These are phyloP conservation scores for Magallana ariakensis DNA, from an alignment of 1,140 invertebrate species.

Conservation along the genomic window DNA sequence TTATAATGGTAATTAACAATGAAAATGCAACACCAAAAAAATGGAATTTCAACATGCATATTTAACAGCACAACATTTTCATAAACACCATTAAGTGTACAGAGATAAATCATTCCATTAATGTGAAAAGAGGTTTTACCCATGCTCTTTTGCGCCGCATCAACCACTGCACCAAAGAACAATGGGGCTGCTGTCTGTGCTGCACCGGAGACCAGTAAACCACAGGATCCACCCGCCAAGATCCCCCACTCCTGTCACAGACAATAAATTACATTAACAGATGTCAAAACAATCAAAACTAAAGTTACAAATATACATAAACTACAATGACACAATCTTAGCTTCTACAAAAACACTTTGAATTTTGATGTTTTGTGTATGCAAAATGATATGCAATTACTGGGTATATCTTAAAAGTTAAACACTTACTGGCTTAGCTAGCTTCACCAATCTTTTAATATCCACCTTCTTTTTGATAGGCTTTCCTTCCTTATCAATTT, in stretches of 20 bases:
- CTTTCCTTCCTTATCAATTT: slow-evolving; percentile 75
- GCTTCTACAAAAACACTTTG: no score
- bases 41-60: no score
- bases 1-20: neutral
- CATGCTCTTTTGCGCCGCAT: slow-evolving; percentile 76
- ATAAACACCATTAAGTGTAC: no score
- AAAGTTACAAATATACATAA: neutral
- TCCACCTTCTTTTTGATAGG: slow-evolving; percentile 65
- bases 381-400: no score
- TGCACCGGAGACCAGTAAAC: slow-evolving; percentile 72
- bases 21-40: no score
- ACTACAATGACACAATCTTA: no score
- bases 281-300: neutral
- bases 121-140: slow-evolving; percentile 58
- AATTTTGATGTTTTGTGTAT: no score
- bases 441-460: slow-evolving; percentile 65
- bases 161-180: slow-evolving; percentile 78
- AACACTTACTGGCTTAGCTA: slow-evolving; percentile 76
- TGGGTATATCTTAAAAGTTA: no score
- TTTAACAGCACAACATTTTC: no score
- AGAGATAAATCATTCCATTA: no score
- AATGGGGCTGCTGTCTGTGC: slow-evolving; percentile 75
- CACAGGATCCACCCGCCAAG: slow-evolving; percentile 60
- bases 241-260: slow-evolving; percentile 67
- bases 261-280: neutral